Base-by-base conservation (phyloP, 2,888 invertebrate genomes). In the Neoaliturus tenellus region DNA sequence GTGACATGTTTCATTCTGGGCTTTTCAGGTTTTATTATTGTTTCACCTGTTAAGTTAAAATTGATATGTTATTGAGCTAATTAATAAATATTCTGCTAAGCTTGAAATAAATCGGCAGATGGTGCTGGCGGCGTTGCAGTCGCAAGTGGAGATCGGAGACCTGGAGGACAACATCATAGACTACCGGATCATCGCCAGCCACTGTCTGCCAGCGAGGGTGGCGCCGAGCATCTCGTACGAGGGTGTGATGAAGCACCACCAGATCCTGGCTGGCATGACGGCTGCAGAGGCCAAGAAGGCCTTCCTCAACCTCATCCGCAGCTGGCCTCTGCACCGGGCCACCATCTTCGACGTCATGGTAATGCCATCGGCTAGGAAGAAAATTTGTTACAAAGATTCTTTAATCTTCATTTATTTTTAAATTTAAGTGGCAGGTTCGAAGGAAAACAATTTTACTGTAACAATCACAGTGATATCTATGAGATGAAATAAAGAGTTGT, bases 301-400 rank as follows among this genome's bases (percentile, higher is more conserved):
- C 10, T 98, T 98, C 90, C 93, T 98, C 81, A 98, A 98, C 89
- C 93, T 98, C 28, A 97, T 98, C 86, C 96, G 96, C 90, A 96
- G 96, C 86, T 98, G 98, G 98, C 98, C 98, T 39, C 92, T 98
- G 82, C 97, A 98, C 86, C 94, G 96, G 87, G 98, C 98, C 20
- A 98, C 98, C 73, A 96, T 98, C 89, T 98, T 97, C 90, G 98
- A 98, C 90, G 98, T 98, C 58, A 97, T 97, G 95, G 96, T 96
- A 89, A 92, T 51, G 39, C 12, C 12, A 12, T 12, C 12, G 12
- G 12, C 39, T 12, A 8, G 12, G 12, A 8, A 6, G 12, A 8
- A 12, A 8, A 8, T 39, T 8, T 6, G 6, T 39, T 39, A 39
- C 39, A 8, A 8, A 39, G 12, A 8, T 39, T 12, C 39, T 8